Percentiles rank a stretch among this genome's conserved stretches.
These are phyloP conservation scores for Apantesis nais DNA, from an alignment of 2,888 invertebrate species.

Conservation along the genomic window DNA sequence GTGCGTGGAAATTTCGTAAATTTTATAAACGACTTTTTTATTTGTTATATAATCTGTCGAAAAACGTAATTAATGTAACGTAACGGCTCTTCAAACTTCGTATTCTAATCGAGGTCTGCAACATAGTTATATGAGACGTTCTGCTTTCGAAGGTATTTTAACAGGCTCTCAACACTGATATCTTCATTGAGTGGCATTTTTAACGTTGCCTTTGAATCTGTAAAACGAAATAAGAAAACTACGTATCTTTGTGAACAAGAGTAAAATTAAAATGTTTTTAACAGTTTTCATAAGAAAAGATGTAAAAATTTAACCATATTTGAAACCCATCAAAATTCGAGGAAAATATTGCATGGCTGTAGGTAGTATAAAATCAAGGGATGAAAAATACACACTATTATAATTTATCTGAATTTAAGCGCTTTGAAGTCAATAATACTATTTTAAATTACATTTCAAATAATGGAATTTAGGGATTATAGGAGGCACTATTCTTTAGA, in stretches of 20 bases:
- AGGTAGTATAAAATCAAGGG: no score
- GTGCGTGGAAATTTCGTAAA: no score
- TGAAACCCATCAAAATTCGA: neutral
- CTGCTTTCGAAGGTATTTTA: slow-evolving; percentile 62
- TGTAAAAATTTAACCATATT: no score
- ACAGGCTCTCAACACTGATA: slow-evolving; percentile 66
- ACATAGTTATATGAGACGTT: slow-evolving; percentile 56
- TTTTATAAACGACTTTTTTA: neutral
- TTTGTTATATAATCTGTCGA: neutral
- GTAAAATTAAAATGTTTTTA: neutral
- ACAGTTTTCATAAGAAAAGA: no score
- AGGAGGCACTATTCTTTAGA: no score
- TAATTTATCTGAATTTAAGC: no score
- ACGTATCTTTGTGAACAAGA: neutral
- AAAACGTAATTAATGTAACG: neutral
- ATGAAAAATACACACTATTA: no score
- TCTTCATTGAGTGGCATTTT: slow-evolving; percentile 61
- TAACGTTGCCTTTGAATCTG: slow-evolving; percentile 62
- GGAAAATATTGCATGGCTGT: neutral
- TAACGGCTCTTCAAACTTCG: neutral
- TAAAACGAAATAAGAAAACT: slow-evolving; percentile 26
- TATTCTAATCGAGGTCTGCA: slow-evolving; percentile 62
- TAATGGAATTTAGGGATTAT: no score
- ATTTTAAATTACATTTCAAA: no score
- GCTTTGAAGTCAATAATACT: no score